These are phyloP conservation scores for Diachasma alloeum DNA, from an alignment of 1,140 invertebrate species.

Conservation along the genomic window DNA sequence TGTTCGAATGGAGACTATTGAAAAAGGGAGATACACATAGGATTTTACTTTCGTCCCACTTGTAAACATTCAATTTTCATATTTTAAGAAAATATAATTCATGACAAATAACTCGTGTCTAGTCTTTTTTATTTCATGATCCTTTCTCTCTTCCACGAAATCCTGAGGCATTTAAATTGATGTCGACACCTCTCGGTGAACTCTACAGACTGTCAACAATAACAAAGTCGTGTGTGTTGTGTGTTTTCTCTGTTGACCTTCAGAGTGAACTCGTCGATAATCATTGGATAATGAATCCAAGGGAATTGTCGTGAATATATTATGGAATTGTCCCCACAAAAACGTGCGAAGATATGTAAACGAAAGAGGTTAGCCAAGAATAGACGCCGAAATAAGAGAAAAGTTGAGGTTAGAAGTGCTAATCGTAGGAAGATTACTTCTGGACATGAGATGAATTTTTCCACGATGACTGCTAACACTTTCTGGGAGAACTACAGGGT, in stretches of 20 bases:
- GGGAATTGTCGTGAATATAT: neutral
- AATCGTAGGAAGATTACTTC: neutral
- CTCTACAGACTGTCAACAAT: neutral
- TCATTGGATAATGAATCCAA: conserved; percentile 44
- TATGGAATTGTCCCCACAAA: neutral
- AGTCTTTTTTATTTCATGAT: neutral
- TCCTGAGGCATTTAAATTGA: neutral
- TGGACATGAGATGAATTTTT: conserved; percentile 14
- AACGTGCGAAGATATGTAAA: neutral
- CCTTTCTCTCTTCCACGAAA: neutral
- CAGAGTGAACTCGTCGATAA: conserved; percentile 28
- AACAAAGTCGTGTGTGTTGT: too few relatives aligned
- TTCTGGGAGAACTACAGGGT: conserved; percentile 61
- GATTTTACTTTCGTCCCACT: neutral
- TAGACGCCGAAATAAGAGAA: neutral
- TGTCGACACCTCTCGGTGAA: neutral
- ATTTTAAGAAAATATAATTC: neutral
- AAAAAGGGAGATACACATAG: neutral
- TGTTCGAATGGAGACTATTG: neutral
- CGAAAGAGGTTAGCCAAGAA: neutral
- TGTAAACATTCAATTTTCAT: neutral
- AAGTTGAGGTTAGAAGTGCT: neutral
- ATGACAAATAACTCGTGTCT: neutral
- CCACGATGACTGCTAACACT: conserved; percentile 49
- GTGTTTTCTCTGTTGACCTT: too few relatives aligned